Base-by-base conservation (phyloP, 2,888 invertebrate genomes). In the Volucella inflata region DNA sequence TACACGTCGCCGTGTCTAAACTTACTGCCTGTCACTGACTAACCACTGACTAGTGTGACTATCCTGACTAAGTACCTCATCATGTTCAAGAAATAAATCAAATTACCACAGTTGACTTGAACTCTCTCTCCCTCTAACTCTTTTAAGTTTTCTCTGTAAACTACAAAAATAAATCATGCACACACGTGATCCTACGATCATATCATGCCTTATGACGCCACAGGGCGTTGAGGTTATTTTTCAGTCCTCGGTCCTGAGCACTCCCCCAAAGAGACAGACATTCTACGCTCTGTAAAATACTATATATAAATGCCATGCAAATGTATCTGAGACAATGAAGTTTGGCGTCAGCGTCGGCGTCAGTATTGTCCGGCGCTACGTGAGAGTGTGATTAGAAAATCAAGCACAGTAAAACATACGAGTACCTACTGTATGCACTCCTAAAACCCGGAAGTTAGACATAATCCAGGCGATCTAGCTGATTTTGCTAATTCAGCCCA, bases 131-230 rank as follows among this genome's bases (percentile, higher is more conserved):
- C 30, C 0, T 30, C 30, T 30, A 0, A 0, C 6, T 30, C 30
- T 3, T 30, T 30, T 6, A 30, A 30, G 55, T 67, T 85, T 72
- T 68, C 76, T 76, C 67, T 50, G 36, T 46, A 53, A 16, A 65
- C 53, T 68, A 53, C 67, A 79, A 77, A 46, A 85, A 85, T 81
- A 85, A 85, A 85, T 85, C 85, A 81, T 72, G 76, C 85, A 76
- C 81, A 85, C 85, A 81, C 80, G 80, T 85, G 85, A 85, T 85
- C 76, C 67, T 51, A 17, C 70, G 85, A 80, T 81, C 67, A 67
- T 72, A 76, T 76, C 76, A 68, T 80, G 55, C 68, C 50, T 74
- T 81, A 77, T 85, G 85, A 85, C 76, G 85, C 85, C 85, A 81
- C 62, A 85, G 85, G 85, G 72, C 76, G 40, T 80, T 30, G 68